Evolutionary conservation across 2,797 vertebrate species (phyloP).

Genomic region (Lepilemur ruficaudatus): DNA sequence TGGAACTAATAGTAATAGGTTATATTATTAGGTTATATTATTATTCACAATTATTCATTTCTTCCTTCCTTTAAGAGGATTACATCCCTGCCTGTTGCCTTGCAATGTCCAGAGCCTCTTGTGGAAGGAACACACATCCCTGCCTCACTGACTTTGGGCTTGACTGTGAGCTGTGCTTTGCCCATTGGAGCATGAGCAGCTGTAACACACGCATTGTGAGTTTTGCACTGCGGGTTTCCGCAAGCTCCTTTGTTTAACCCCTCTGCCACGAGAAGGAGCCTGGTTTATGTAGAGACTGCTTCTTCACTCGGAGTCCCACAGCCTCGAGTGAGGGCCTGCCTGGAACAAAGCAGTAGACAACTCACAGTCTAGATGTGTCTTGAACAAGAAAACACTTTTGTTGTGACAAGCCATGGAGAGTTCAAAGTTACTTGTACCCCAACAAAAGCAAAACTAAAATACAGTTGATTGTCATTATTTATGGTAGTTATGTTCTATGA

Average conservation of each 20-base stretch:
- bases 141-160: neutral
- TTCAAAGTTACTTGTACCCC: neutral
- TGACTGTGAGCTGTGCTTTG: neutral
- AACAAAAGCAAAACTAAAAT: neutral
- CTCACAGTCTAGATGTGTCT: neutral
- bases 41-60: neutral
- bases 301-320: neutral
- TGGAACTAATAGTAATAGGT: neutral
- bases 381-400: neutral
- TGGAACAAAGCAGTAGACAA: neutral
- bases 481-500: neutral
- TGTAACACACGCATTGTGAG: neutral
- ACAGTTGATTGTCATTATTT: neutral
- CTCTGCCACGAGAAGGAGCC: neutral
- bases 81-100: neutral
- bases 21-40: neutral
- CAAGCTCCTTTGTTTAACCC: neutral
- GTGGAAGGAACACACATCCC: neutral
- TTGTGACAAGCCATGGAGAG: neutral
- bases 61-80: neutral
- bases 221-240: neutral
- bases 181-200: neutral
- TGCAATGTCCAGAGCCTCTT: neutral
- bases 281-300: neutral
- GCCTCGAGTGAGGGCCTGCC: neutral